phyloP scores from a whole-genome alignment of 1,140 invertebrate species.

The Gerris buenoi region DNA sequence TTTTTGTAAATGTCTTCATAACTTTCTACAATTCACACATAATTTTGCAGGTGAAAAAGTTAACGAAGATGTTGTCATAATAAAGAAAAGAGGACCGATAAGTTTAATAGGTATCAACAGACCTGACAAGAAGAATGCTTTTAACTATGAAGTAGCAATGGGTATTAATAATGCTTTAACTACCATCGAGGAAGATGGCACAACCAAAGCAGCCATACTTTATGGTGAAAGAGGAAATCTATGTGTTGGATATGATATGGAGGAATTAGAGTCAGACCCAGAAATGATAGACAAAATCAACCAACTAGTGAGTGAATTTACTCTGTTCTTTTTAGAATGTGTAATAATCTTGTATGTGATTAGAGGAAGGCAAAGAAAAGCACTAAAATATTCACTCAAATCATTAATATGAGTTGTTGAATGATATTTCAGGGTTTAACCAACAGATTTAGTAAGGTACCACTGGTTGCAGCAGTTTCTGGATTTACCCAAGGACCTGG shows the following conservation, averaged over 20 bases:
- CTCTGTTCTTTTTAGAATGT: too few relatives aligned
- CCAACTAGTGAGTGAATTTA: conserved; percentile 13
- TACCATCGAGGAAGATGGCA: conserved; percentile 59
- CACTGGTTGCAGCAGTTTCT: conserved; percentile 65
- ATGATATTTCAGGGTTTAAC: conserved; percentile 18
- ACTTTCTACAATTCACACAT: too few relatives aligned
- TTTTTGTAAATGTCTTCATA: too few relatives aligned
- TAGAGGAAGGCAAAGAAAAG: too few relatives aligned
- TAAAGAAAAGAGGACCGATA: conserved; percentile 23
- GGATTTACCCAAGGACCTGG: conserved; percentile 81
- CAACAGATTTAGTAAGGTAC: conserved; percentile 38
- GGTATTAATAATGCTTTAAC: conserved; percentile 53
- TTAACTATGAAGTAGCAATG: conserved; percentile 49
- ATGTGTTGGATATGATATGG: conserved; percentile 51
- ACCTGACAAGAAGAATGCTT: conserved; percentile 62
- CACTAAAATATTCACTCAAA: too few relatives aligned
- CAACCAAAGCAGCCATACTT: conserved; percentile 41
- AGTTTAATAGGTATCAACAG: conserved; percentile 69
- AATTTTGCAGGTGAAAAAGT: too few relatives aligned
- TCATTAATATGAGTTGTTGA: neutral
- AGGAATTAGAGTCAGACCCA: conserved; percentile 36
- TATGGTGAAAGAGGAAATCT: conserved; percentile 81
- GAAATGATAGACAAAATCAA: conserved; percentile 19
- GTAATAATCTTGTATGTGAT: too few relatives aligned
- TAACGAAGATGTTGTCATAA: too few relatives aligned